Evolutionary conservation across 2,888 invertebrate species (phyloP).

Genomic region (Sipha maydis): DNA sequence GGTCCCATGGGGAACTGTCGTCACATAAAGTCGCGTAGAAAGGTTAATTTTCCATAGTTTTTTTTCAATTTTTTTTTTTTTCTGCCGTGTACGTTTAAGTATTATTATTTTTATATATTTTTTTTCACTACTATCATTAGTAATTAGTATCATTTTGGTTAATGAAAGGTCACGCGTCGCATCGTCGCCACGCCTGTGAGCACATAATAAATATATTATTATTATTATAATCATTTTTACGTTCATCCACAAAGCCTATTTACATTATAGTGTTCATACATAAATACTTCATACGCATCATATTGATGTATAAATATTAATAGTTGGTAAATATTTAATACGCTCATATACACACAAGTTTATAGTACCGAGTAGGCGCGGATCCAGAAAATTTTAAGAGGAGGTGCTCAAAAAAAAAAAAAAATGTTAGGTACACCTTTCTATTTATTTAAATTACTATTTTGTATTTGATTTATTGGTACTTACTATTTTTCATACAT

Average conservation of each 20-base stretch:
- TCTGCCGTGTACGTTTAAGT: background rate
- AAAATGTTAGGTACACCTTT: too few species aligned
- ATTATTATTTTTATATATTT: conserved; percentile 8
- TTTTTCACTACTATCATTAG: conserved; percentile 30
- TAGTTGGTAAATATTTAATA: background rate
- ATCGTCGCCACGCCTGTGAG: conserved; percentile 54
- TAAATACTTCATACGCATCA: background rate
- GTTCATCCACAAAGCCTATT: background rate
- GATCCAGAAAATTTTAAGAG: too few species aligned
- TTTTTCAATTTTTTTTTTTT: background rate
- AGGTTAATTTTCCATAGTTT: conserved; percentile 52
- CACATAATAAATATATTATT: conserved; percentile 27
- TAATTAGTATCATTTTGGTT: conserved; percentile 59
- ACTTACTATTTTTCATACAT: too few species aligned
- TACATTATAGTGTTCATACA: background rate
- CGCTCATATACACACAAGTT: background rate
- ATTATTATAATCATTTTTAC: conserved; percentile 8
- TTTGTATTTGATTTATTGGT: too few species aligned
- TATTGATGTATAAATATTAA: background rate
- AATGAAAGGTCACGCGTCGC: conserved; percentile 60
- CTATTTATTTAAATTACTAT: too few species aligned
- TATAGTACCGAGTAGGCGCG: too few species aligned
- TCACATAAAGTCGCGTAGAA: conserved; percentile 42
- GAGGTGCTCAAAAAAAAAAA: too few species aligned
- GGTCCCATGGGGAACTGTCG: conserved; percentile 45